These are phyloP conservation scores for Linyphia triangularis DNA, from an alignment of 2,888 invertebrate species.

Conservation along the genomic window DNA sequence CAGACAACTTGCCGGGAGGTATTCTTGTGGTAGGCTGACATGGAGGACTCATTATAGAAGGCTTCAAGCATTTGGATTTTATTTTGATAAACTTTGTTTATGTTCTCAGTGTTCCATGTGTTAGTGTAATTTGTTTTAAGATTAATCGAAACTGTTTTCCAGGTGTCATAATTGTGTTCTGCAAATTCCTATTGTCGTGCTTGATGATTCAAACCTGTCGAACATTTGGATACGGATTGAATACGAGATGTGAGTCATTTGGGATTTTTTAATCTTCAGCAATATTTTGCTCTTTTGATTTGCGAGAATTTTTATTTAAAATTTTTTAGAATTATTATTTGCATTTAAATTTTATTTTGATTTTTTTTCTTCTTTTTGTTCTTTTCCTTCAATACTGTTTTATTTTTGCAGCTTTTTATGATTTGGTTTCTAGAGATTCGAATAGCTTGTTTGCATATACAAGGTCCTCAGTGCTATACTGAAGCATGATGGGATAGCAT, in stretches of 20 bases:
- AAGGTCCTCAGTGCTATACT: slow-evolving; percentile 48
- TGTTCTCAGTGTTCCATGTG: too few relatives aligned
- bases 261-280: not conserved
- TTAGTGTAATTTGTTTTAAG: too few relatives aligned
- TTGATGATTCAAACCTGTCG: slow-evolving; percentile 62
- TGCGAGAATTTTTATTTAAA: not conserved
- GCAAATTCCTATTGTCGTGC: slow-evolving; percentile 48
- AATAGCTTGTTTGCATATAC: slow-evolving; percentile 70
- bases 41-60: too few relatives aligned
- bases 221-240: slow-evolving; percentile 71
- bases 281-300: not conserved
- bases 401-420: slow-evolving; percentile 67
- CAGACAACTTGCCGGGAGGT: too few relatives aligned
- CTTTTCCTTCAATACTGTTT: slow-evolving; percentile 9
- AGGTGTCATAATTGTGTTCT: slow-evolving; percentile 62
- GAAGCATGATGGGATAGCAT: slow-evolving; percentile 38
- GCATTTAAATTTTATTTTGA: slow-evolving; percentile 2
- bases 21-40: too few relatives aligned
- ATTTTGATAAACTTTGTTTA: too few relatives aligned
- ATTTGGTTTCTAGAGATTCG: slow-evolving; percentile 70
- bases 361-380: not conserved
- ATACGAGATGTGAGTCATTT: slow-evolving; percentile 62
- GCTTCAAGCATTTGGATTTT: too few relatives aligned
- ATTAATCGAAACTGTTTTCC: too few relatives aligned
- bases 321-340: not conserved